phyloP scores from a whole-genome alignment of 2,888 invertebrate genomes.

The Tanypteryx hageni region DNA sequence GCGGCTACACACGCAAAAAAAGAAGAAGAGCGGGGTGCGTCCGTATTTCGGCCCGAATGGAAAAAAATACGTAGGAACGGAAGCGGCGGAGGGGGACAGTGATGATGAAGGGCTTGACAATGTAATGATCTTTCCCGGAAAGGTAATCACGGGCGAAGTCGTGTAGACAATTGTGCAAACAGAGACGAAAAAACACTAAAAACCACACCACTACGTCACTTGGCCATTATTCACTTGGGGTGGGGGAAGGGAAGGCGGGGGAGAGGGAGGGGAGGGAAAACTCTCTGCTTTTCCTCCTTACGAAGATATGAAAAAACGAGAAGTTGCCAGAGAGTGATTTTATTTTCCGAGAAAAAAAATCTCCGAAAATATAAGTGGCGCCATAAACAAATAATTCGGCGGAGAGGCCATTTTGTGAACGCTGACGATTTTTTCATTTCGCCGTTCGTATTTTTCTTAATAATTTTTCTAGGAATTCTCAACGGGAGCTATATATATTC shows the following conservation, averaged over 20 bases:
- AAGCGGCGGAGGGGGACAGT: background rate
- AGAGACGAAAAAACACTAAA: background rate
- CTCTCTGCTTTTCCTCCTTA: background rate
- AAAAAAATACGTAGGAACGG: background rate
- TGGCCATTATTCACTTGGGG: background rate
- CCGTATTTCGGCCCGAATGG: background rate
- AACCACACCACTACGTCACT: background rate
- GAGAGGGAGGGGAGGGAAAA: background rate
- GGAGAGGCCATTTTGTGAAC: background rate
- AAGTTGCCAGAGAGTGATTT: background rate
- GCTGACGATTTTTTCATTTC: background rate
- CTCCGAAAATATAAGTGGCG: background rate
- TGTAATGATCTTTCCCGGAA: conserved; percentile 1
- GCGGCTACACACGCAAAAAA: no score
- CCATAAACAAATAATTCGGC: background rate
- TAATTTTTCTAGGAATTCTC: background rate
- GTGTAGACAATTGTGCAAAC: background rate
- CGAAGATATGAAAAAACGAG: background rate
- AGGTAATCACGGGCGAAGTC: background rate
- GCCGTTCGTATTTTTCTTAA: background rate
- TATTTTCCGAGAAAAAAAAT: background rate
- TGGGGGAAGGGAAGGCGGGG: background rate
- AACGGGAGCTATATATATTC: background rate
- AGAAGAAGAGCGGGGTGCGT: background rate
- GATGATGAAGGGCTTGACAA: conserved; percentile 8